Evolutionary conservation across 2,797 vertebrate genomes (phyloP).

Genomic region (Oreochromis mossambicus): DNA sequence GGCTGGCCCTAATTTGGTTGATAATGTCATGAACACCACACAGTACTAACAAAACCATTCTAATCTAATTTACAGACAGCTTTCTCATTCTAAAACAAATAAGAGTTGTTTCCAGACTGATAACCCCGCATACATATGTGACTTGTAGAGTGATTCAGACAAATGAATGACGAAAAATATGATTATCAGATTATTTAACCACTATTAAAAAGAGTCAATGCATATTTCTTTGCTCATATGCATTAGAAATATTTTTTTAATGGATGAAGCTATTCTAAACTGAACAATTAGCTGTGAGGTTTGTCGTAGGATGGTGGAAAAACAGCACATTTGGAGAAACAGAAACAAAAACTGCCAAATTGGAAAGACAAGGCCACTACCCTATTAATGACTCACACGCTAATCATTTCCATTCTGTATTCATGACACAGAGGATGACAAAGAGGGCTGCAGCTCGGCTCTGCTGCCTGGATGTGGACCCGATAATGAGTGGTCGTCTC

Average conservation of each 20-base stretch:
- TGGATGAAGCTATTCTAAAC: neutral
- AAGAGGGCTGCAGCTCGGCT: neutral
- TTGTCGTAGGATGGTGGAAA: neutral
- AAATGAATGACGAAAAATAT: neutral
- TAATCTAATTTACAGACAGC: neutral
- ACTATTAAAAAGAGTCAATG: neutral
- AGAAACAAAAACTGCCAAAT: neutral
- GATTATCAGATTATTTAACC: neutral
- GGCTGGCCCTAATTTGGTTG: neutral
- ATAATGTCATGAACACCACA: neutral
- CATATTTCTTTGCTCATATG: neutral
- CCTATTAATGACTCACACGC: neutral
- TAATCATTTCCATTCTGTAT: slow-evolving; percentile 4
- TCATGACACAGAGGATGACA: neutral
- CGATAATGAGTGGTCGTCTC: slow-evolving; percentile 29
- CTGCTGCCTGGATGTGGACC: neutral
- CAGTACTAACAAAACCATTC: neutral
- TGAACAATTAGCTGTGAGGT: neutral
- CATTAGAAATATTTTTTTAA: neutral
- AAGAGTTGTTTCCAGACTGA: neutral
- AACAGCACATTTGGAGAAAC: neutral
- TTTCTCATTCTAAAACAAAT: neutral
- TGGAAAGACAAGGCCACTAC: neutral
- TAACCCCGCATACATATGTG: neutral
- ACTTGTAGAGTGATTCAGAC: neutral